Evolutionary conservation across 2,113 vertebrate species (phyloP).

Genomic region (Lasiurus cinereus): DNA sequence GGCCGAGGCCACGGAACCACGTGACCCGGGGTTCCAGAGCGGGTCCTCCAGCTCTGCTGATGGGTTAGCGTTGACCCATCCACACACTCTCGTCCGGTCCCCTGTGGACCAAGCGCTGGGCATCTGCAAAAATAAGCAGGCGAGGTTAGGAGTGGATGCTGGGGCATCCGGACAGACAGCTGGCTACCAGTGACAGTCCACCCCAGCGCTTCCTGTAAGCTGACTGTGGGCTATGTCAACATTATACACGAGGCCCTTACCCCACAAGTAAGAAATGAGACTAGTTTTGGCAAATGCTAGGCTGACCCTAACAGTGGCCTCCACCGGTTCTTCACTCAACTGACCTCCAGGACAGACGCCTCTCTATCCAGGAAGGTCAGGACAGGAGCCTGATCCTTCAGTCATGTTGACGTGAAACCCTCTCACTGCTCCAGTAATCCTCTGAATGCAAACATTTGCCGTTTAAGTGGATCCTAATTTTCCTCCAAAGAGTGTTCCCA

Average conservation of each 20-base stretch:
- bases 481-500: not conserved
- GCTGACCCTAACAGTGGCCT: constrained; percentile 36
- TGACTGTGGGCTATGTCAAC: not conserved
- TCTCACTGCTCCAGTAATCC: not conserved
- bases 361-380: not conserved
- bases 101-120: constrained; percentile 62
- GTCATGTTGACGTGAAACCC: not conserved
- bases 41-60: constrained; percentile 58
- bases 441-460: not conserved
- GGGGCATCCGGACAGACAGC: not conserved
- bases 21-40: constrained; percentile 25
- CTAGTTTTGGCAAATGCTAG: not conserved
- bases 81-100: constrained; percentile 64
- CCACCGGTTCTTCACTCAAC: not conserved
- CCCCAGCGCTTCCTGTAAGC: not conserved
- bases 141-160: constrained; percentile 41
- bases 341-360: not conserved
- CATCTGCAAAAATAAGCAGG: constrained; percentile 72
- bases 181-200: constrained; percentile 15
- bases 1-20: constrained; percentile 36
- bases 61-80: constrained; percentile 65
- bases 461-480: not conserved
- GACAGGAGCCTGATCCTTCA: not conserved
- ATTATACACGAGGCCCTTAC: not conserved
- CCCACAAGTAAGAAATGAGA: not conserved